These are phyloP conservation scores for Zoanthus sansibaricus DNA, from an alignment of 92 coral and sea anemone genomes.

Conservation along the genomic window DNA sequence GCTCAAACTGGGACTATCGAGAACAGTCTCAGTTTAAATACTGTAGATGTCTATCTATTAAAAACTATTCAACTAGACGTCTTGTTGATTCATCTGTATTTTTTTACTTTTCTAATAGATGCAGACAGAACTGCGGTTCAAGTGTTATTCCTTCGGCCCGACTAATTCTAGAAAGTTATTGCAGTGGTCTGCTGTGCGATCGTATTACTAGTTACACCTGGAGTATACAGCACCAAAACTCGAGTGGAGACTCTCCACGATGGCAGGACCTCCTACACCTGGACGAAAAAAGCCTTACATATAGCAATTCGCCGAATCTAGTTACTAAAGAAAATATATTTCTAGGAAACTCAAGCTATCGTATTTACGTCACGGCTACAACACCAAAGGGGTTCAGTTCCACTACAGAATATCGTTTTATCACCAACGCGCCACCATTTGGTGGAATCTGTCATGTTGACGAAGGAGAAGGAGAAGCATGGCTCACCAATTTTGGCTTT, in stretches of 20 bases:
- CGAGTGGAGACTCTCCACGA: not conserved
- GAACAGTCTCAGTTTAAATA: no score
- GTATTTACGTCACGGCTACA: constrained; percentile 57
- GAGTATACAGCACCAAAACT: constrained; percentile 49
- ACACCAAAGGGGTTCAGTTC: constrained; percentile 66
- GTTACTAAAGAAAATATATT: constrained; percentile 70
- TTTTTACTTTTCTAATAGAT: constrained; percentile 50
- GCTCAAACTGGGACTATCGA: no score
- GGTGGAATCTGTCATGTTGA: constrained; percentile 80
- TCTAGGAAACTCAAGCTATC: constrained; percentile 75
- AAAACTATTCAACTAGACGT: no score
- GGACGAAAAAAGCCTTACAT: constrained; percentile 69
- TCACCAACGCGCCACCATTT: constrained; percentile 74
- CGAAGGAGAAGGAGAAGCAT: constrained; percentile 68
- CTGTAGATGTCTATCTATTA: no score
- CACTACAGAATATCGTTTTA: constrained; percentile 59
- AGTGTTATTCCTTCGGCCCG: constrained; percentile 74
- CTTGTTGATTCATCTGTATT: not conserved
- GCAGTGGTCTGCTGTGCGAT: constrained; percentile 73
- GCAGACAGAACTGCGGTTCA: constrained; percentile 72
- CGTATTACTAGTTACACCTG: constrained; percentile 63
- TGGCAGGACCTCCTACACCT: constrained; percentile 66
- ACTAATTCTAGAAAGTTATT: constrained; percentile 65
- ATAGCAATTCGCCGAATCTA: constrained; percentile 79
- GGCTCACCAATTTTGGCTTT: constrained; percentile 74